These are phyloP conservation scores for Platycercus adscitus DNA, from an alignment of 2,113 vertebrate species.

Conservation along the genomic window DNA sequence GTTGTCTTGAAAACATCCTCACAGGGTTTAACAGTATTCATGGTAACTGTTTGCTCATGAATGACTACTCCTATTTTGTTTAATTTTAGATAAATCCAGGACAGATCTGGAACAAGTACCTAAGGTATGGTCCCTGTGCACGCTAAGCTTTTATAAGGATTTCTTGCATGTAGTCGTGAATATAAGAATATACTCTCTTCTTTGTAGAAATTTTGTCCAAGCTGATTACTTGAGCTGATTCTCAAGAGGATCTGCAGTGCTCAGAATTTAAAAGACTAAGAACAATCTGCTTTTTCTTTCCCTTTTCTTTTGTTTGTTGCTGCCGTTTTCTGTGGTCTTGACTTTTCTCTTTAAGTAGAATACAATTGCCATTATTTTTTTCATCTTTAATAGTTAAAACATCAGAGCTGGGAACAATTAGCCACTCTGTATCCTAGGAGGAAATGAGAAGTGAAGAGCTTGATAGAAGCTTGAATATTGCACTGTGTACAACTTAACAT, in stretches of 20 bases:
- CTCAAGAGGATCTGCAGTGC: background rate
- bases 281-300: background rate
- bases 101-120: constrained; percentile 97
- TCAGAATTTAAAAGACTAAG: background rate
- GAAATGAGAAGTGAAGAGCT: background rate
- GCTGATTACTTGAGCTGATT: background rate
- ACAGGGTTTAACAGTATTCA: background rate
- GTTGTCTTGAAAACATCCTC: background rate
- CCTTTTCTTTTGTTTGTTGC: background rate
- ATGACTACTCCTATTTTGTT: constrained; percentile 44
- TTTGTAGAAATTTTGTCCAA: background rate
- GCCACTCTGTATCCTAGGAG: background rate
- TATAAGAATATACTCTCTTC: background rate
- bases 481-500: background rate
- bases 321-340: background rate
- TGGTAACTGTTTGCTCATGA: background rate
- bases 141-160: background rate
- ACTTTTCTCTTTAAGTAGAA: background rate
- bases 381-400: background rate
- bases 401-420: background rate
- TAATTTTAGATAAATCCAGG: constrained; percentile 90
- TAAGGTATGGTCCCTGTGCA: constrained; percentile 82
- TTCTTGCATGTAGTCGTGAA: background rate
- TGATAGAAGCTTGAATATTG: background rate
- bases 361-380: background rate